Evolutionary conservation across 2,113 vertebrate genomes (phyloP), one percentile per base, ranked within the genome.

Genomic region (Vireo altiloquus): DNA sequence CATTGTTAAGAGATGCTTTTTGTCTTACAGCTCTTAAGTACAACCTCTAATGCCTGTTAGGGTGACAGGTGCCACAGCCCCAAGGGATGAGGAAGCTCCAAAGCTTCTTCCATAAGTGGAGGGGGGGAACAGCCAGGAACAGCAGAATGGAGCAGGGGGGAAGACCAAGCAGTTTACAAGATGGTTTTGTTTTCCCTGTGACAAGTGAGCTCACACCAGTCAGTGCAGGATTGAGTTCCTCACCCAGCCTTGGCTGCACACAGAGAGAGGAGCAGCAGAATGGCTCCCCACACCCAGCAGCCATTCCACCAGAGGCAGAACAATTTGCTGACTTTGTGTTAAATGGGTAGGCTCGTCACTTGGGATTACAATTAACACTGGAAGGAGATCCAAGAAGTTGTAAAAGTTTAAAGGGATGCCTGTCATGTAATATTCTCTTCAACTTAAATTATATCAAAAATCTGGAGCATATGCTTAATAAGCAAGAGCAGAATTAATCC

Each of bases 381-480:
- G 69, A 96, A 93, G 82, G 78, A 96, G 87, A 84, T 92, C 70
- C 91, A 95, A 95, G 89, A 71, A 85, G 82, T 31, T 54, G 61
- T 56, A 83, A 72, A 94, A 94, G 54, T 96, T 96, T 97, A 94
- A 95, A 95, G 90, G 66, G 88, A 85, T 63, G 94, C 89, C 77
- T 93, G 87, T 88, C 93, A 85, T 94, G 63, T 95, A 95, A 94
- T 89, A 95, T 87, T 96, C 87, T 92, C 87, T 96, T 97, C 90
- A 91, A 90, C 16, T 96, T 94, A 94, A 94, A 96, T 95, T 89
- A 92, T 91, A 92, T 95, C 56, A 93, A 96, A 95, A 94, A 95
- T 94, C 65, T 95, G 79, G 94, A 91, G 76, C 79, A 64, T 84
- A 65, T 61, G 65, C 79, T 90, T 95, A 94, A 92, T 96, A 96